These are phyloP conservation scores for Nycteola revayana DNA, from an alignment of 2,888 invertebrate species.

Conservation along the genomic window DNA sequence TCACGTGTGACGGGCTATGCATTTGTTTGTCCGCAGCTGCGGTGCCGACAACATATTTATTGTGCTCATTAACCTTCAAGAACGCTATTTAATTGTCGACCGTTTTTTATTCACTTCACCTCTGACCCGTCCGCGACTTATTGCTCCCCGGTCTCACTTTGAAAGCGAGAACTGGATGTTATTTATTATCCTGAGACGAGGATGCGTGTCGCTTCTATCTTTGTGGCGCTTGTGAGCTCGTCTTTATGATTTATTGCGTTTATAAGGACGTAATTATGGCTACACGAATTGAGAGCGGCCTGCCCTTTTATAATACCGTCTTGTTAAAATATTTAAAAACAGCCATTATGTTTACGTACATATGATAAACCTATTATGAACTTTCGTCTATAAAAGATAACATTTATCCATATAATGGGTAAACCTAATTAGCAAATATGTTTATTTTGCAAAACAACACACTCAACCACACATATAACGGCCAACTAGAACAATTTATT, in stretches of 20 bases:
- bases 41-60: conserved; percentile 82
- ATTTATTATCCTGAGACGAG: conserved; percentile 74
- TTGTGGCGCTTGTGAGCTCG: conserved; percentile 74
- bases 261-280: conserved; percentile 74
- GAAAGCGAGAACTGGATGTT: conserved; percentile 78
- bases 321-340: too few relatives aligned
- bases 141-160: conserved; percentile 77
- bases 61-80: conserved; percentile 82
- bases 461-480: conserved; percentile 19
- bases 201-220: conserved; percentile 75
- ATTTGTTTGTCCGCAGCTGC: conserved; percentile 80
- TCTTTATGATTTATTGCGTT: conserved; percentile 72
- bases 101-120: conserved; percentile 82
- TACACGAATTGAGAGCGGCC: conserved; percentile 42
- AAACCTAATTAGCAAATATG: too few relatives aligned
- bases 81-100: conserved; percentile 82
- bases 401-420: too few relatives aligned
- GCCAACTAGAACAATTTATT: conserved; percentile 39
- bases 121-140: conserved; percentile 79
- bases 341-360: too few relatives aligned
- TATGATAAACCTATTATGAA: too few relatives aligned
- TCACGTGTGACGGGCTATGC: conserved; percentile 73
- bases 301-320: conserved; percentile 15
- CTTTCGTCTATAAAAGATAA: too few relatives aligned
- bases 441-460: too few relatives aligned